These are phyloP conservation scores for Tympanoctomys barrerae DNA, from an alignment of 2,797 vertebrate species.

Conservation along the genomic window DNA sequence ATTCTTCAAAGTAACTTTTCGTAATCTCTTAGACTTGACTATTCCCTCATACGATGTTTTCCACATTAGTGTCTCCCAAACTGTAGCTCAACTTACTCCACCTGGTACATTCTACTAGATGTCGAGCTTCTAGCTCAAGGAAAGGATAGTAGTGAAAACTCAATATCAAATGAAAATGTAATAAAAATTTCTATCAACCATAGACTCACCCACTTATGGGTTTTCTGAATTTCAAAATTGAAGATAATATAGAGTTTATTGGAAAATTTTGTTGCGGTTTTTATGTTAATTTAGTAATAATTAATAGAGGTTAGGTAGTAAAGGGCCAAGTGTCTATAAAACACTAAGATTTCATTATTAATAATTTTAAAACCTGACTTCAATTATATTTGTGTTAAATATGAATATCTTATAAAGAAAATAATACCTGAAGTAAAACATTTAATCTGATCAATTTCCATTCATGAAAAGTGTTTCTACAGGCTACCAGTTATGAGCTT, in stretches of 20 bases:
- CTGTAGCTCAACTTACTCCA: background rate
- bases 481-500: background rate
- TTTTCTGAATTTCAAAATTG: background rate
- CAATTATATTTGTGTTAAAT: background rate
- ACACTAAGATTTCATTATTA: background rate
- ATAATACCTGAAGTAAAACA: background rate
- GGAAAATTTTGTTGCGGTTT: background rate
- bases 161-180: background rate
- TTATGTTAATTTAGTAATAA: background rate
- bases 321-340: accelerated
- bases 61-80: accelerated
- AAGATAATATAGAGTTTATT: background rate
- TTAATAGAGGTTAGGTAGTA: background rate
- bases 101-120: background rate
- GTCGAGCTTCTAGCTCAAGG: accelerated
- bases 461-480: background rate
- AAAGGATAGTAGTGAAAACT: background rate
- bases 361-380: background rate
- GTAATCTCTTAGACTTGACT: background rate
- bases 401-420: background rate
- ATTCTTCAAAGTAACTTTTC: too few species aligned
- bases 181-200: background rate
- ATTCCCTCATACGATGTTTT: accelerated
- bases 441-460: background rate
- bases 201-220: accelerated